Evolutionary conservation across 2,888 invertebrate species (phyloP).

Genomic region (Lithophane semibrunnea): DNA sequence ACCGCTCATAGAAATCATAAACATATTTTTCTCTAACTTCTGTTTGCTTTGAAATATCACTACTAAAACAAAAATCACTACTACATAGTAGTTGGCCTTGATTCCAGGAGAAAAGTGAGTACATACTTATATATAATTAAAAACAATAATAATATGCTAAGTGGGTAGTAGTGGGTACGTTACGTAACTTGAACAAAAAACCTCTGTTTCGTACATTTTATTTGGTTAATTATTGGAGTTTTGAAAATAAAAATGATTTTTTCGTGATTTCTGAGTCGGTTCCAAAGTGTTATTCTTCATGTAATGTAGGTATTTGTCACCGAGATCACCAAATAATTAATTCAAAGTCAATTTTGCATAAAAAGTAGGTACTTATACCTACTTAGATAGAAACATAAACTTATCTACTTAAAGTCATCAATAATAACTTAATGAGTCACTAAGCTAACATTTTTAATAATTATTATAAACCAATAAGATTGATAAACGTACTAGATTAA

Average conservation of each 20-base stretch:
- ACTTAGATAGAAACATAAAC: neutral
- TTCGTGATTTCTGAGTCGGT: neutral
- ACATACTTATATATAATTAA: too few relatives aligned
- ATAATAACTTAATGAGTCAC: neutral
- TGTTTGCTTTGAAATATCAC: neutral
- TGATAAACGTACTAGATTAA: conserved; percentile 6
- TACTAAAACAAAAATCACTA: too few relatives aligned
- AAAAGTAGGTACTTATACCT: neutral
- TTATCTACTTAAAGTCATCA: neutral
- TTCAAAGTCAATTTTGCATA: too few relatives aligned
- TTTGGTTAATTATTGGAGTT: too few relatives aligned
- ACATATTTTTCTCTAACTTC: neutral
- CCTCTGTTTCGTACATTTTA: too few relatives aligned
- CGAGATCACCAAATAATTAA: neutral
- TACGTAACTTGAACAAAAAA: too few relatives aligned
- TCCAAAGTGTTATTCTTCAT: neutral
- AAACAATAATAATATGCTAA: too few relatives aligned
- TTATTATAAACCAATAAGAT: neutral
- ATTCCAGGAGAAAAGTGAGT: too few relatives aligned
- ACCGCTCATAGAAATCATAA: neutral
- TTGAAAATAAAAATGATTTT: too few relatives aligned
- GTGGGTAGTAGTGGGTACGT: too few relatives aligned
- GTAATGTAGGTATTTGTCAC: neutral
- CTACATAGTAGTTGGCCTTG: too few relatives aligned
- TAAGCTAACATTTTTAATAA: neutral